Evolutionary conservation across 2,113 vertebrate genomes (phyloP).

Genomic region (Elanoides forficatus): DNA sequence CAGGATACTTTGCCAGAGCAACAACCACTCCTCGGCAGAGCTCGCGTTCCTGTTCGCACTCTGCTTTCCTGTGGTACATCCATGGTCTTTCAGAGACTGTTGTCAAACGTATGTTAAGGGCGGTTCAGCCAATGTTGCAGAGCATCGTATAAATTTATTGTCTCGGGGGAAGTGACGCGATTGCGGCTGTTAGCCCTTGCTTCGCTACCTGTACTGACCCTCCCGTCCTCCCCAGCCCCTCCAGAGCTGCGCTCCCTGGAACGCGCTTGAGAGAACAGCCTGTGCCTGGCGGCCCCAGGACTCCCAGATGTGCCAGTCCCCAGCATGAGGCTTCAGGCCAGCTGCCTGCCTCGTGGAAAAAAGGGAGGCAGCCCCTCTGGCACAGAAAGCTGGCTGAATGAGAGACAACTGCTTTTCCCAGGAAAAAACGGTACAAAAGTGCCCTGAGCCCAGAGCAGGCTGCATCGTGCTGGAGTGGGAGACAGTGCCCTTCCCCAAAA

Average conservation of each 20-base stretch:
- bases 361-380: background rate
- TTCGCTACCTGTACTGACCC: too few relatives aligned
- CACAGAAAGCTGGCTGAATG: background rate
- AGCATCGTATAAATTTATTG: fast-evolving
- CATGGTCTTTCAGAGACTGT: fast-evolving
- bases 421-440: fast-evolving
- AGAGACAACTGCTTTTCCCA: background rate
- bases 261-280: too few relatives aligned
- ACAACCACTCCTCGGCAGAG: fast-evolving
- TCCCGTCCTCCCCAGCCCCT: background rate
- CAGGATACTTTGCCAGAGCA: fast-evolving
- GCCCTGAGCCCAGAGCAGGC: background rate
- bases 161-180: fast-evolving
- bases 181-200: fast-evolving
- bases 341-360: background rate
- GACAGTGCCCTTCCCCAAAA: fast-evolving
- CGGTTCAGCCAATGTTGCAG: fast-evolving
- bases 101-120: fast-evolving
- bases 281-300: background rate
- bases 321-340: fast-evolving
- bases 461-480: background rate
- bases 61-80: fast-evolving
- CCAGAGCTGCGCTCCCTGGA: background rate
- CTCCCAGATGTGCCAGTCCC: background rate
- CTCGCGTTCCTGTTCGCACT: fast-evolving